Conservation (phyloP, 2,113 vertebrate species). For the Theristicus caerulescens region DNA sequence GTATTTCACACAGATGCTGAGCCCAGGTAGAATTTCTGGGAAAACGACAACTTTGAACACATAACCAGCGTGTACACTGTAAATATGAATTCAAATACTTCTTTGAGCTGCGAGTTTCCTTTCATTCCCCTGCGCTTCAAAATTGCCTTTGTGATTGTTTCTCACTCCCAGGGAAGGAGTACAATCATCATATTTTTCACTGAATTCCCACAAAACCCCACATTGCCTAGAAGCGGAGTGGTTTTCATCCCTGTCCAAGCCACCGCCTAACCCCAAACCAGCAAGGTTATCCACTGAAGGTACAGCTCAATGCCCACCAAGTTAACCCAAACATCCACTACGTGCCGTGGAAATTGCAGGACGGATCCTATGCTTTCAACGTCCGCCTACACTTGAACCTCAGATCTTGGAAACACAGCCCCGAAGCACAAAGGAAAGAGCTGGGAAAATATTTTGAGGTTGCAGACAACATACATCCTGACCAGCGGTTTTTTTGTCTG, state of each 20-base stretch:
- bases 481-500: neutral
- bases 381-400: neutral
- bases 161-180: neutral
- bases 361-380: neutral
- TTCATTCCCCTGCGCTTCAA: accelerated
- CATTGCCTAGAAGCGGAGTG: neutral
- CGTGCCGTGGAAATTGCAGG: accelerated
- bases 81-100: neutral
- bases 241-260: neutral
- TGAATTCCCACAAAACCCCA: neutral
- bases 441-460: neutral
- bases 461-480: neutral
- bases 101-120: neutral
- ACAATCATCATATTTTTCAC: neutral
- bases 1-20: neutral
- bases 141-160: neutral
- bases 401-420: neutral
- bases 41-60: neutral
- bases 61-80: accelerated
- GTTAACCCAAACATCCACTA: neutral
- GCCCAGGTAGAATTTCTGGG: neutral
- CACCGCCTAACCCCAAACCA: neutral
- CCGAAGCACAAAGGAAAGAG: neutral
- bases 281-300: accelerated
- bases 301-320: neutral